A percentile compares a stretch with the other conserved stretches of the same genome.
Evolutionary conservation across 2,888 invertebrate genomes (phyloP).

Genomic region (Diarsia rubi): DNA sequence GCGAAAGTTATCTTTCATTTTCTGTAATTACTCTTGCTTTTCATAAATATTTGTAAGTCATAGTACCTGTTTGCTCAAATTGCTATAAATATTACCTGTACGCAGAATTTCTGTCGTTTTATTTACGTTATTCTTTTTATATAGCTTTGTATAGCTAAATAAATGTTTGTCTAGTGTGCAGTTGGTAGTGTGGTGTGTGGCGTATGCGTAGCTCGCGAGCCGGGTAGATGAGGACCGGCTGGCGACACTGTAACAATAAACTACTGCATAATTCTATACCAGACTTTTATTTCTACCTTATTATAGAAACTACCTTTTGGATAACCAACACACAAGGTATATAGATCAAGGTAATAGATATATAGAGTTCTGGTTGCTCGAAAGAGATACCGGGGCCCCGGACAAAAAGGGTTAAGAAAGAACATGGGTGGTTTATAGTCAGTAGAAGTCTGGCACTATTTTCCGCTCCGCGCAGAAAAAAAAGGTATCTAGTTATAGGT

Average conservation of each 20-base stretch:
- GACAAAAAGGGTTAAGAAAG: no score
- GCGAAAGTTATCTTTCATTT: constrained; percentile 15
- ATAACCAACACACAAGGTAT: no score
- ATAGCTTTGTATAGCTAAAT: constrained; percentile 9
- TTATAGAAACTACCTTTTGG: background rate
- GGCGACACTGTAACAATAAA: constrained; percentile 88
- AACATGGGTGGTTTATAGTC: no score
- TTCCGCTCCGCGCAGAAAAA: no score
- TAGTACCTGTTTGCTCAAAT: constrained; percentile 52
- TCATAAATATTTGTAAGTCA: constrained; percentile 17
- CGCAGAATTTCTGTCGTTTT: constrained; percentile 29
- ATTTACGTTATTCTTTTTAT: constrained; percentile 27
- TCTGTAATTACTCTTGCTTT: constrained; percentile 15
- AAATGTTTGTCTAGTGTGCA: constrained; percentile 10
- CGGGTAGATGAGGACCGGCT: constrained; percentile 75
- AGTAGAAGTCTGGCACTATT: no score
- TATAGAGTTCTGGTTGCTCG: no score
- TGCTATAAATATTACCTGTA: constrained; percentile 18
- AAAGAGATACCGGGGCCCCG: no score
- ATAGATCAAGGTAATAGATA: no score
- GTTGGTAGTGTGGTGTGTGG: constrained; percentile 67
- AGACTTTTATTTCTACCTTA: constrained; percentile 66
- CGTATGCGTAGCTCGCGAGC: constrained; percentile 72
- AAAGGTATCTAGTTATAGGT: no score
- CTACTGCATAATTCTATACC: constrained; percentile 86